phyloP scores from a whole-genome alignment of 2,797 vertebrate genomes.

The Oryzias dopingdopingensis region DNA sequence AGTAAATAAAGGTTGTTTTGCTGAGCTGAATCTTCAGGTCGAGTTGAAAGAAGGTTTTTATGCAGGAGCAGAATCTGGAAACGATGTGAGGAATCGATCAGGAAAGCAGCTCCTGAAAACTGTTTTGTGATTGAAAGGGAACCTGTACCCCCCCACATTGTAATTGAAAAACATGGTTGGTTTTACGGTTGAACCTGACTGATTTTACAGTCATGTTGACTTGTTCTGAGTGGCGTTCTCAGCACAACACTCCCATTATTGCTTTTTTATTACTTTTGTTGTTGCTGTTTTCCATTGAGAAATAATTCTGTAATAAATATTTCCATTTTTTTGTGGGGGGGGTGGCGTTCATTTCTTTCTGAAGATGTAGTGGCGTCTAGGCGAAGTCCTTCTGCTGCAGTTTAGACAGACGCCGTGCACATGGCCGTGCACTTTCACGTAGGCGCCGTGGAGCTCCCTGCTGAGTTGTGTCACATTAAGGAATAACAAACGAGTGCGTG shows the following conservation, averaged over 20 bases:
- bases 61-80: not conserved
- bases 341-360: conserved; percentile 39
- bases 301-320: conserved; percentile 77
- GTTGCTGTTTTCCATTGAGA: conserved; percentile 72
- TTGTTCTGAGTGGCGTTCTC: conserved; percentile 68
- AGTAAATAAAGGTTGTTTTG: not conserved
- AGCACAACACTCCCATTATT: conserved; percentile 71
- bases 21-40: not conserved
- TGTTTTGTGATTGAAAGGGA: conserved; percentile 36
- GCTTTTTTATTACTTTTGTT: conserved; percentile 77
- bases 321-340: conserved; percentile 64
- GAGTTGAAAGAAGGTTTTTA: not conserved
- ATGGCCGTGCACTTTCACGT: conserved; percentile 45
- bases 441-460: conserved; percentile 61
- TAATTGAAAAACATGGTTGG: conserved; percentile 70
- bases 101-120: conserved; percentile 15
- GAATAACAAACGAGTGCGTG: conserved; percentile 74
- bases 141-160: conserved; percentile 56
- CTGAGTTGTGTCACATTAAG: conserved; percentile 73
- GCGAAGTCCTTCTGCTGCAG: conserved; percentile 46
- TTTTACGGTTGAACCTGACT: conserved; percentile 63
- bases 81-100: conserved; percentile 10
- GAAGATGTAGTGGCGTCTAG: conserved; percentile 31
- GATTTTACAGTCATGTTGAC: conserved; percentile 74
- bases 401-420: conserved; percentile 54